Percentiles rank a stretch among this genome's conserved stretches.
phyloP scores from a whole-genome alignment of 2,113 vertebrate genomes.

The Psophia crepitans region DNA sequence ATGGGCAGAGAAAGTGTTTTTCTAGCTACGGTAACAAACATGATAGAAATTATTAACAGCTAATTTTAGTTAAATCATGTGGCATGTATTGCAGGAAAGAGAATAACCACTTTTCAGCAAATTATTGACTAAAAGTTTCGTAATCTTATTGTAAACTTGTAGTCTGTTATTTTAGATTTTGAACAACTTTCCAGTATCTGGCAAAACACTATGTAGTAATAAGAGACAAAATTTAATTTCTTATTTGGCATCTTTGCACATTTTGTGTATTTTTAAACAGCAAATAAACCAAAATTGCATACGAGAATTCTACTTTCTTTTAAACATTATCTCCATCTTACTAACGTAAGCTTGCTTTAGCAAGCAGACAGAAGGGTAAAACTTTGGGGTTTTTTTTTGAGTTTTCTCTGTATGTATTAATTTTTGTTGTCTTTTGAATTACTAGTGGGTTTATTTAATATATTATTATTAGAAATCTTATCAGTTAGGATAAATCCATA shows the following conservation, averaged over 20 bases:
- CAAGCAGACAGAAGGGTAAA: not conserved
- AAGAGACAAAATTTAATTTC: not conserved
- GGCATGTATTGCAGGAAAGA: not conserved
- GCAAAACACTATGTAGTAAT: rapidly evolving
- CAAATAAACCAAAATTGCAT: not conserved
- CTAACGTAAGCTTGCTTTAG: not conserved
- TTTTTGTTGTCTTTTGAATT: not conserved
- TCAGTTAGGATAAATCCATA: not conserved
- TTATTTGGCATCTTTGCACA: not conserved
- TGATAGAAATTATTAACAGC: not conserved
- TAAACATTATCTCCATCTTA: not conserved
- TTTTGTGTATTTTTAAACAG: not conserved
- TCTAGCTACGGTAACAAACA: not conserved
- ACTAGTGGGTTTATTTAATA: not conserved
- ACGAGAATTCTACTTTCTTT: not conserved
- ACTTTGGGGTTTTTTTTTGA: not conserved
- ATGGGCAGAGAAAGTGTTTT: not conserved
- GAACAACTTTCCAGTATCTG: not conserved
- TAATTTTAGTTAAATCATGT: not conserved
- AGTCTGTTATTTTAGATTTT: not conserved
- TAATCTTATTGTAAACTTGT: not conserved
- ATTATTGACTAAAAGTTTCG: not conserved
- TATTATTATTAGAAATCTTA: not conserved
- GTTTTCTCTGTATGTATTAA: not conserved
- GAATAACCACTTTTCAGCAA: not conserved